Evolutionary conservation across 2,888 invertebrate species (phyloP).

Genomic region (Amphiduros pacificus): DNA sequence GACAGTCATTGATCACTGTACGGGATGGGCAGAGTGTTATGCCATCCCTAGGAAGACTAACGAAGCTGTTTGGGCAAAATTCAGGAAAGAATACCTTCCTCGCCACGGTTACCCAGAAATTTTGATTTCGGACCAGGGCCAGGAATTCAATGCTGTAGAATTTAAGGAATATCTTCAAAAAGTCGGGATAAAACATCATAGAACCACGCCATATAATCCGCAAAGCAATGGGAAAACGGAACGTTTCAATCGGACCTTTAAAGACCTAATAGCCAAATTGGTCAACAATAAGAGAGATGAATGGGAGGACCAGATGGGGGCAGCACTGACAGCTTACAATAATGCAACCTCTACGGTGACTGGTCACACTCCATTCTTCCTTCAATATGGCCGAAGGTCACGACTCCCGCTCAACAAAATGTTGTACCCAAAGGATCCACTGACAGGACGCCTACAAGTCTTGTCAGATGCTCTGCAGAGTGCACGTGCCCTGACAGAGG

Average conservation of each 20-base stretch:
- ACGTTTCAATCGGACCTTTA: background rate
- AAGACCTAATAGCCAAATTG: background rate
- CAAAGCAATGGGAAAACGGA: background rate
- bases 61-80: background rate
- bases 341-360: background rate
- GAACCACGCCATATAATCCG: background rate
- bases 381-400: background rate
- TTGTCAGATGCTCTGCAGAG: background rate
- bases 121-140: background rate
- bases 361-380: background rate
- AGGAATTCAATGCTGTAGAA: background rate
- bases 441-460: background rate
- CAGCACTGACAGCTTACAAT: background rate
- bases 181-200: background rate
- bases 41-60: background rate
- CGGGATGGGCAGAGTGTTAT: background rate
- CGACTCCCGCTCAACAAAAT: background rate
- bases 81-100: background rate
- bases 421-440: background rate
- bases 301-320: background rate
- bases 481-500: background rate
- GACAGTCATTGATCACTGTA: background rate
- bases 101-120: background rate
- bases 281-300: background rate
- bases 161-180: background rate